Evolutionary conservation across 2,113 vertebrate genomes (phyloP).

Genomic region (Indri indri): DNA sequence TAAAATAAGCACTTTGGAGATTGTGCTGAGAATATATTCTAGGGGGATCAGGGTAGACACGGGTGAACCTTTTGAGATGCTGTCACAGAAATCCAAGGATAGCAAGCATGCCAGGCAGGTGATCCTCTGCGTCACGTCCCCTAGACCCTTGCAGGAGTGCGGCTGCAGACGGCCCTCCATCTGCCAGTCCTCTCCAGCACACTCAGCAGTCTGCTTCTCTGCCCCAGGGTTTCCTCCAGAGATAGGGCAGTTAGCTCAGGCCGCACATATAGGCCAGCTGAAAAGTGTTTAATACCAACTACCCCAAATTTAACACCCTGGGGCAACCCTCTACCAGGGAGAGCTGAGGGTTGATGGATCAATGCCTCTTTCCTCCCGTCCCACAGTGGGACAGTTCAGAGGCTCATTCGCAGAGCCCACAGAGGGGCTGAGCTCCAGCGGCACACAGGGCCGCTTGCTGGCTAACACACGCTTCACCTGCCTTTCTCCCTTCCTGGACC

Average conservation of each 20-base stretch:
- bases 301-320: background rate
- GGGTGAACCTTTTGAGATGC: background rate
- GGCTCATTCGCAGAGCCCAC: background rate
- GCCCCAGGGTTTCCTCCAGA: background rate
- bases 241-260: background rate
- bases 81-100: background rate
- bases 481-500: background rate
- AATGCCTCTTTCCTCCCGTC: background rate
- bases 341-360: background rate
- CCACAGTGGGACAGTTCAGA: background rate
- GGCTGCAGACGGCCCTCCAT: background rate
- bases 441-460: background rate
- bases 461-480: background rate
- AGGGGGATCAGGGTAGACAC: background rate
- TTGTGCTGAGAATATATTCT: background rate
- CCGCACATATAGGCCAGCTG: background rate
- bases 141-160: background rate
- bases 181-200: background rate
- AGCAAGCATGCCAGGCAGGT: background rate
- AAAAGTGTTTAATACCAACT: background rate
- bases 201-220: background rate
- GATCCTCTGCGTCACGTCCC: background rate
- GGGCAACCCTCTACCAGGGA: background rate
- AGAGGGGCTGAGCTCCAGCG: too few species aligned
- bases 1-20: background rate